These are phyloP conservation scores for Endotricha flammealis DNA, from an alignment of 2,888 invertebrate genomes.

Conservation along the genomic window DNA sequence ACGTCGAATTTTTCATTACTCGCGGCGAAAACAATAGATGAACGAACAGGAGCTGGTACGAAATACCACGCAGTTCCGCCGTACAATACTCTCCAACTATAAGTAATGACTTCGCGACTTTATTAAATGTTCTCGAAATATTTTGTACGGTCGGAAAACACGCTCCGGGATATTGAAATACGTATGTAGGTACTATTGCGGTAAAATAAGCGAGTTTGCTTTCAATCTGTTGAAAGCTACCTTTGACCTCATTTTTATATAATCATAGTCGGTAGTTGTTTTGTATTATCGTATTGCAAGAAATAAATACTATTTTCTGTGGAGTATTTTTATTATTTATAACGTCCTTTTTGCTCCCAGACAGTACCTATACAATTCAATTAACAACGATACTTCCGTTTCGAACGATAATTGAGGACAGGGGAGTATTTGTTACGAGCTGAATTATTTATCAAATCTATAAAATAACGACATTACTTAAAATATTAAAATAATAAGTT, in stretches of 20 bases:
- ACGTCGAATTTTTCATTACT: constrained; percentile 54
- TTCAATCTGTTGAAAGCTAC: constrained; percentile 24
- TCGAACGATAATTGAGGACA: too few species aligned
- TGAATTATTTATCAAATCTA: too few species aligned
- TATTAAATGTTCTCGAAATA: constrained; percentile 9
- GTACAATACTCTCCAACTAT: constrained; percentile 8
- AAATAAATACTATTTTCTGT: too few species aligned
- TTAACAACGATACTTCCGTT: too few species aligned
- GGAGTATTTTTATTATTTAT: too few species aligned
- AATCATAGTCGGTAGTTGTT: neutral
- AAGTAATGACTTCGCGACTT: constrained; percentile 11
- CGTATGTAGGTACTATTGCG: neutral
- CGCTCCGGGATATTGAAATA: constrained; percentile 7
- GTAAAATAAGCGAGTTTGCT: constrained; percentile 8
- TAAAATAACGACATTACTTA: too few species aligned
- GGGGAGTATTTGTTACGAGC: too few species aligned
- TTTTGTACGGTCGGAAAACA: neutral
- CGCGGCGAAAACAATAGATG: constrained; percentile 49
- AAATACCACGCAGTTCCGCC: constrained; percentile 10
- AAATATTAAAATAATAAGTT: too few species aligned
- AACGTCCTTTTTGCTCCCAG: too few species aligned
- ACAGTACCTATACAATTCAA: neutral
- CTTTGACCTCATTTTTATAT: constrained; percentile 43
- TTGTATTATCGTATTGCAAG: constrained; percentile 15
- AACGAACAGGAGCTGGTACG: constrained; percentile 23